A percentile compares a stretch with the other conserved stretches of the same genome.
Conservation (phyloP, 2,888 invertebrate genomes). For the Unio pictorum region DNA sequence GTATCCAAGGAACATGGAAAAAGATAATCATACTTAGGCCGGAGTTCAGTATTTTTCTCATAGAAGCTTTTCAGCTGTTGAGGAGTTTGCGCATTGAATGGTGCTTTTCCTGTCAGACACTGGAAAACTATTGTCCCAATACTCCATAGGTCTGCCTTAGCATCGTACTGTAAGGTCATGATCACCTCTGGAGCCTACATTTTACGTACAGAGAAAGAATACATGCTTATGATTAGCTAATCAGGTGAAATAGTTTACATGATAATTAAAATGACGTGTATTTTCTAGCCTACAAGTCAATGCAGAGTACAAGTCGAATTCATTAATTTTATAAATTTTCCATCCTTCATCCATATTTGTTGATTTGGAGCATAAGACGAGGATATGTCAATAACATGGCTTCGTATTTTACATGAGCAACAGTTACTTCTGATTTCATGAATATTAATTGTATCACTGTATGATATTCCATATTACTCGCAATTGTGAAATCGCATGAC, state of each 20-base stretch:
- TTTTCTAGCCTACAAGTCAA: no score
- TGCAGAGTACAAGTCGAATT: no score
- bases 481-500: no score
- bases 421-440: no score
- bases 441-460: no score
- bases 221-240: not conserved
- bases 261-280: no score
- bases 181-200: slow-evolving; percentile 96
- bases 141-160: slow-evolving; percentile 99
- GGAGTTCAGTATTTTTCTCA: slow-evolving; percentile 84
- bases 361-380: no score
- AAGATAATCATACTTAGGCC: slow-evolving; percentile 68
- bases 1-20: not conserved
- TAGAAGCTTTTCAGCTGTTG: slow-evolving; percentile 97
- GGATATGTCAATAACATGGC: no score
- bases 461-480: no score
- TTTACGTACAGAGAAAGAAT: slow-evolving; percentile 76
- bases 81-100: slow-evolving; percentile 97
- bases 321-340: no score
- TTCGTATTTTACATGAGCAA: no score
- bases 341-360: no score
- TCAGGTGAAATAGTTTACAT: not conserved
- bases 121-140: slow-evolving; percentile 98
- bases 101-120: slow-evolving; percentile 98
- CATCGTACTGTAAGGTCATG: slow-evolving; percentile 98